Evolutionary conservation across 2,797 vertebrate genomes (phyloP).

Genomic region (Sphaeramia orbicularis): DNA sequence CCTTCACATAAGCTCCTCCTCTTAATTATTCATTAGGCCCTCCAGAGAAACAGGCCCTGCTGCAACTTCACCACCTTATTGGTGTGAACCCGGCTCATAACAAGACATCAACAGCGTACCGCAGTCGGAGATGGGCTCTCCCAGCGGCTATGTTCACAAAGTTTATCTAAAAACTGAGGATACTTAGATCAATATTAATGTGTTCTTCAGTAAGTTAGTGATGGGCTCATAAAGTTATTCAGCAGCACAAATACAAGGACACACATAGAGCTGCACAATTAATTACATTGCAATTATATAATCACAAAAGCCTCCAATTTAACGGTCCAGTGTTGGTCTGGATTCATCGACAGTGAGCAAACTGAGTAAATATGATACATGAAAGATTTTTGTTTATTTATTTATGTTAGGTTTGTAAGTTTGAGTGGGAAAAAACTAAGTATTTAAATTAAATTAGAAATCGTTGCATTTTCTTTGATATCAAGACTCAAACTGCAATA

Average conservation of each 20-base stretch:
- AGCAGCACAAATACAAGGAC: not conserved
- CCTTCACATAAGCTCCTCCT: conserved; percentile 65
- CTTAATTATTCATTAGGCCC: conserved; percentile 79
- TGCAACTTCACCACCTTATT: conserved; percentile 35
- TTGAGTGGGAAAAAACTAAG: too few relatives aligned
- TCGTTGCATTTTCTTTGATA: too few relatives aligned
- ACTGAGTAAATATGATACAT: too few relatives aligned
- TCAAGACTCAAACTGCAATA: too few relatives aligned
- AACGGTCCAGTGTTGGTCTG: too few relatives aligned
- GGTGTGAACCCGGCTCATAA: conserved; percentile 50
- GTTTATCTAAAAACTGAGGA: conserved; percentile 21
- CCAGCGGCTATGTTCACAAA: not conserved
- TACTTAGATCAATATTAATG: conserved; percentile 30
- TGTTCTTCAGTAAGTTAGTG: conserved; percentile 30
- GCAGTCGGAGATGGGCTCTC: not conserved
- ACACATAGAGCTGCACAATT: not conserved
- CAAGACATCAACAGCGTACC: conserved; percentile 17
- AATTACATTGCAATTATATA: too few relatives aligned
- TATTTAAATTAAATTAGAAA: too few relatives aligned
- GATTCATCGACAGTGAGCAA: too few relatives aligned
- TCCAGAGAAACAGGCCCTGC: conserved; percentile 49
- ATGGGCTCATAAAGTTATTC: conserved; percentile 9
- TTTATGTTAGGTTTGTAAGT: too few relatives aligned
- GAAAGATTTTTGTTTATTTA: too few relatives aligned
- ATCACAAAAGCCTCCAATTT: too few relatives aligned